Conservation (phyloP, 2,113 vertebrate genomes). For the Aphyosemion australe region DNA sequence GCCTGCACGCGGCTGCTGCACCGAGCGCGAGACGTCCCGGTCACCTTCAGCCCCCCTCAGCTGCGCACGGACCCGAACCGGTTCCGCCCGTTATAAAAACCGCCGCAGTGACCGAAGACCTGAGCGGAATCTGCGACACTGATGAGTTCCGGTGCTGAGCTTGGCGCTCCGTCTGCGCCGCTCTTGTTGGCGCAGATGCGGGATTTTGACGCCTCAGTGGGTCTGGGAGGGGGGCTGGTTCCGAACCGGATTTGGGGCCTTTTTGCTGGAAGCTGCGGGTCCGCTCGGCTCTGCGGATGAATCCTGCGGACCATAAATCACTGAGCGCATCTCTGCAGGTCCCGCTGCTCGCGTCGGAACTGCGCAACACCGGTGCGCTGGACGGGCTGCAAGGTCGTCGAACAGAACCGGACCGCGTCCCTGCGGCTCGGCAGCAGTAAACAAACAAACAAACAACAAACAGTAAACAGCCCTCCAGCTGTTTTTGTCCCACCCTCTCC, state of each 20-base stretch:
- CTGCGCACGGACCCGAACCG: neutral
- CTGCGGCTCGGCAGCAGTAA: neutral
- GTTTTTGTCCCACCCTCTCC: neutral
- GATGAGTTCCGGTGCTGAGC: neutral
- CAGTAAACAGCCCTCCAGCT: neutral
- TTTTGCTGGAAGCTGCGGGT: neutral
- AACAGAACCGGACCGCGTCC: neutral
- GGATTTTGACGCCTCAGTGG: neutral
- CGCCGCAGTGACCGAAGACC: neutral
- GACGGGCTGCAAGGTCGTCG: conserved; percentile 44
- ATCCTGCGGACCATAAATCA: neutral
- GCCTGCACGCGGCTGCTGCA: conserved; percentile 13
- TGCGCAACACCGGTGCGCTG: conserved; percentile 51
- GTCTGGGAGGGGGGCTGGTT: conserved; percentile 18
- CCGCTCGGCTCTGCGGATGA: too few species aligned
- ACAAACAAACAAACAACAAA: too few species aligned
- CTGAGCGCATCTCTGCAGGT: neutral
- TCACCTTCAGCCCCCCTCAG: conserved; percentile 33
- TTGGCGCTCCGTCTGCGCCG: neutral
- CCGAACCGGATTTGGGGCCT: neutral
- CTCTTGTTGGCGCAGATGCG: conserved; percentile 14
- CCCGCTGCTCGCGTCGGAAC: neutral
- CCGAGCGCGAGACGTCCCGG: conserved; percentile 5
- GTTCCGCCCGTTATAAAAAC: neutral
- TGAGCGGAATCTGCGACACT: neutral